Conservation (phyloP, 2,797 vertebrate species). For the Pristis pectinata region DNA sequence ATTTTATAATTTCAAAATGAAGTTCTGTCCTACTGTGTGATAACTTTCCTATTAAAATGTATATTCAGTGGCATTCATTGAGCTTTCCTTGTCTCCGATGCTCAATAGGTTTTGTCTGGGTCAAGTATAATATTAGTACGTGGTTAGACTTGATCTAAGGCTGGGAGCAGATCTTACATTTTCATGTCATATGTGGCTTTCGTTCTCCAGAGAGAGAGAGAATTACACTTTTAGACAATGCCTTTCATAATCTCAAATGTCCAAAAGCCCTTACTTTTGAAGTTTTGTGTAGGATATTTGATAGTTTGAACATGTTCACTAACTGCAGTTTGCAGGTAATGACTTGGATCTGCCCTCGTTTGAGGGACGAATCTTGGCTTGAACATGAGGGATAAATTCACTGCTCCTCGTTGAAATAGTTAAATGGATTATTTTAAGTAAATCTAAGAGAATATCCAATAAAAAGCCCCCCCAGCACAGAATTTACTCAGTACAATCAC, state of each 20-base stretch:
- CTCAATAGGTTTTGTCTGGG: not conserved
- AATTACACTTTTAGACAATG: no score
- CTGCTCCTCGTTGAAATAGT: not conserved
- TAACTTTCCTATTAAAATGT: not conserved
- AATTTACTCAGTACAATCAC: not conserved
- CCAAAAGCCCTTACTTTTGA: not conserved
- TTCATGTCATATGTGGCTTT: not conserved
- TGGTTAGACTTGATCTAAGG: not conserved
- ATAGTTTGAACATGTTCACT: not conserved
- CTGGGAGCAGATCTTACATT: not conserved
- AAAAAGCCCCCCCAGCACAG: not conserved
- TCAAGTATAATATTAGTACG: not conserved
- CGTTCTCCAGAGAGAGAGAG: not conserved
- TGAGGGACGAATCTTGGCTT: not conserved
- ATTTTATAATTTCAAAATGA: not conserved
- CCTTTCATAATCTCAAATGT: not conserved
- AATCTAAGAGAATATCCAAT: not conserved
- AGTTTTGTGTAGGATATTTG: not conserved
- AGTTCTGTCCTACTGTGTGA: not conserved
- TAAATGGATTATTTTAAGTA: not conserved
- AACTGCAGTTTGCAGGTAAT: not conserved
- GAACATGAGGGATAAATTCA: no score
- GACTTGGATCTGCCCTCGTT: not conserved
- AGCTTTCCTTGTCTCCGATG: not conserved
- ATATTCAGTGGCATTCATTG: not conserved